Conservation (phyloP, 2,113 vertebrate species). For the Grus americana region DNA sequence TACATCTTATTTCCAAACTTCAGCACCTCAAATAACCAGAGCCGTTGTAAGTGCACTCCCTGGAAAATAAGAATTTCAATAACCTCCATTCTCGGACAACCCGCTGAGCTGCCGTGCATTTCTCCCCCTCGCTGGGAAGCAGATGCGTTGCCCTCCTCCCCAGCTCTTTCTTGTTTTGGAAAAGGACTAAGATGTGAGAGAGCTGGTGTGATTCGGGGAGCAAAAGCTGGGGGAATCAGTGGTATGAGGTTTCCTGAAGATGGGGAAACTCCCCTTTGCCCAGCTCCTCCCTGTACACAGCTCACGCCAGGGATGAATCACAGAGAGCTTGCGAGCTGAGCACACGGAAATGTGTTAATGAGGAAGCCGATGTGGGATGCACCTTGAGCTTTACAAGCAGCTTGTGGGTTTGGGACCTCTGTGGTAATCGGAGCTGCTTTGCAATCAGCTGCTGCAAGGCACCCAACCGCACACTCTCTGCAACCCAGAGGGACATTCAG, state of each 20-base stretch:
- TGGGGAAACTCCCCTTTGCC: not conserved
- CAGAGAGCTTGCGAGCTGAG: not conserved
- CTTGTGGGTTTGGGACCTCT: not conserved
- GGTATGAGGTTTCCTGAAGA: not conserved
- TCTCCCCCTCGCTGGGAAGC: not conserved
- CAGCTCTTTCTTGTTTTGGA: not conserved
- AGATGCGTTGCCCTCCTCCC: not conserved
- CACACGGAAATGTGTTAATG: not conserved
- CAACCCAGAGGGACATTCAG: not conserved
- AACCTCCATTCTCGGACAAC: not conserved
- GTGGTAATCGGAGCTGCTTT: not conserved
- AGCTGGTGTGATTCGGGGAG: not conserved
- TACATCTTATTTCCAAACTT: slow-evolving; percentile 15
- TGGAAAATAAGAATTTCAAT: slow-evolving; percentile 42
- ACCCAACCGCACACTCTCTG: not conserved
- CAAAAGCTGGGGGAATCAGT: not conserved
- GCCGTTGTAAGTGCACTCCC: not conserved
- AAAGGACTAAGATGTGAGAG: not conserved
- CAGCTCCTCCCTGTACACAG: not conserved
- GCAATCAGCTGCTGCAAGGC: not conserved
- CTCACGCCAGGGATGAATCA: not conserved
- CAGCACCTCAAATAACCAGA: not conserved
- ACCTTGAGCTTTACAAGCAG: not conserved
- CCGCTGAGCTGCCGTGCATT: not conserved
- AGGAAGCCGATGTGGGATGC: not conserved